These are phyloP conservation scores for Cyprinodon brontotheroides DNA, from an alignment of 2,113 vertebrate genomes.

Conservation along the genomic window DNA sequence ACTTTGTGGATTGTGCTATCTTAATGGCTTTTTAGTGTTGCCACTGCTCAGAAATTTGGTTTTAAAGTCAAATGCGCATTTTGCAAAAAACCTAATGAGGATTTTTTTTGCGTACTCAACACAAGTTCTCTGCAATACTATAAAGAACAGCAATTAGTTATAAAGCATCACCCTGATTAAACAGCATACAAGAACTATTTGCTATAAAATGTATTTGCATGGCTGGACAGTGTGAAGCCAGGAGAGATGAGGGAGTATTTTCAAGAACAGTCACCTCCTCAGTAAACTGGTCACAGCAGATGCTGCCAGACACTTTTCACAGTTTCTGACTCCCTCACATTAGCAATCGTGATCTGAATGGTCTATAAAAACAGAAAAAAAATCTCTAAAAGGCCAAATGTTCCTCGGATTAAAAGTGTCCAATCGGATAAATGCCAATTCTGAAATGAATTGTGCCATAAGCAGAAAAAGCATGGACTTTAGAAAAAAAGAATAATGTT, in stretches of 20 bases:
- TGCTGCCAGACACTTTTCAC: slow-evolving; percentile 26
- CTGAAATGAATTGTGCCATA: too few species aligned
- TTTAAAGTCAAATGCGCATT: background rate
- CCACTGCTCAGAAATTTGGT: background rate
- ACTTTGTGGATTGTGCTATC: background rate
- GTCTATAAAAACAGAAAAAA: slow-evolving; percentile 14
- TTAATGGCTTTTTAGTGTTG: background rate
- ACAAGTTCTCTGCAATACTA: background rate
- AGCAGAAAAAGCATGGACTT: too few species aligned
- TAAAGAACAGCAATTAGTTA: background rate
- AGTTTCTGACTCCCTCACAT: slow-evolving; percentile 38
- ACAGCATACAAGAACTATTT: background rate
- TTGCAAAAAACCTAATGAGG: background rate
- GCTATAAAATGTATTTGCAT: background rate
- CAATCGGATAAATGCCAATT: too few species aligned
- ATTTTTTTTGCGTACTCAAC: background rate
- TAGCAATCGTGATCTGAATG: slow-evolving; percentile 37
- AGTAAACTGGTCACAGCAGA: slow-evolving; percentile 20
- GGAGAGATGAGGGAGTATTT: slow-evolving; percentile 20
- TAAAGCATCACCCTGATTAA: background rate
- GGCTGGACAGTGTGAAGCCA: background rate
- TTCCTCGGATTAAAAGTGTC: background rate
- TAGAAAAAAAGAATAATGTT: too few species aligned
- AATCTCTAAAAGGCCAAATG: background rate
- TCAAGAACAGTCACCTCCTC: slow-evolving; percentile 29